Percentiles rank a stretch among this genome's conserved stretches.
Conservation (phyloP, 1,140 invertebrate genomes). For the Argopecten irradians region DNA sequence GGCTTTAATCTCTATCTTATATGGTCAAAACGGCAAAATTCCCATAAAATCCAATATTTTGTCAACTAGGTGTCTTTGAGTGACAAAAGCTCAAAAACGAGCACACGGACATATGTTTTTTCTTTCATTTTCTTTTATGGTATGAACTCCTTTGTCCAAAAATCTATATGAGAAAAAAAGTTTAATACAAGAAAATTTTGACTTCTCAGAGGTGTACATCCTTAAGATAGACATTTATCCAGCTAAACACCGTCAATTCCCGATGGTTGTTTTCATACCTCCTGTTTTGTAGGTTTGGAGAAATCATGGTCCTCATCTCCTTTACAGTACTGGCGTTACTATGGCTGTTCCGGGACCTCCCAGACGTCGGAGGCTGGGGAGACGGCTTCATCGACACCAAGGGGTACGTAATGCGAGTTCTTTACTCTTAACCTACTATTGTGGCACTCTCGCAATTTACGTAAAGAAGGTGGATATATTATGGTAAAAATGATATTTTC, state of each 20-base stretch:
- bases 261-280: background rate
- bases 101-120: too few relatives aligned
- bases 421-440: background rate
- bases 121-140: too few relatives aligned
- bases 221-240: background rate
- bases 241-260: too few relatives aligned
- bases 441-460: background rate
- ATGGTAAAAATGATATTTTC: background rate
- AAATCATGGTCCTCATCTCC: conserved; percentile 84
- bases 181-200: too few relatives aligned
- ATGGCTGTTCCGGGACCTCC: conserved; percentile 93
- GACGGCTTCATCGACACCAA: conserved; percentile 66
- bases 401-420: background rate
- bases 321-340: conserved; percentile 88
- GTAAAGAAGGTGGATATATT: background rate
- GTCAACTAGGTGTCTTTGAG: too few relatives aligned
- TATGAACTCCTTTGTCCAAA: too few relatives aligned
- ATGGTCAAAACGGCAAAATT: too few relatives aligned
- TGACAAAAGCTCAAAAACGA: too few relatives aligned
- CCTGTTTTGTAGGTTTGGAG: conserved; percentile 80
- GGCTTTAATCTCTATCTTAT: too few relatives aligned
- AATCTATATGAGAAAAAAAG: too few relatives aligned
- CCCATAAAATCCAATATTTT: too few relatives aligned
- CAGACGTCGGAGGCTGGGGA: conserved; percentile 87
- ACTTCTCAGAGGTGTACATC: too few relatives aligned